Evolutionary conservation across 2,113 vertebrate species (phyloP).

Genomic region (Caranx melampygus): DNA sequence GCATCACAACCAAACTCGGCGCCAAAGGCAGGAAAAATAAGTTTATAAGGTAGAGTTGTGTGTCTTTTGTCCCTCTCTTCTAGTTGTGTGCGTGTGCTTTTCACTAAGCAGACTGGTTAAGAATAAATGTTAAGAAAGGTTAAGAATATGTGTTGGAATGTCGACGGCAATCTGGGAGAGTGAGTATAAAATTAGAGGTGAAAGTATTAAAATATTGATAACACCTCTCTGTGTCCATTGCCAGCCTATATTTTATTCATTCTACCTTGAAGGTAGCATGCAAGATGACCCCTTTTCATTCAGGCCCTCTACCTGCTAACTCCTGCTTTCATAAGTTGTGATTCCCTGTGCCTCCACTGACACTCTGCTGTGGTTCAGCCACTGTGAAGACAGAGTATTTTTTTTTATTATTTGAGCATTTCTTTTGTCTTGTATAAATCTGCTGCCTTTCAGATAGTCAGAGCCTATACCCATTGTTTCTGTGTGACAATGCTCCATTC

Average conservation of each 20-base stretch:
- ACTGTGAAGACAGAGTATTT: constrained; percentile 37
- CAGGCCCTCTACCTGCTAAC: constrained; percentile 79
- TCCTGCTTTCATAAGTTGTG: constrained; percentile 59
- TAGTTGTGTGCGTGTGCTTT: constrained; percentile 18
- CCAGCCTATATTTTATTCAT: constrained; percentile 94
- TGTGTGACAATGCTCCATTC: background rate
- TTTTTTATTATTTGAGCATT: constrained; percentile 9
- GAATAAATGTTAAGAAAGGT: constrained; percentile 25
- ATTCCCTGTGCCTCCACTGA: constrained; percentile 61
- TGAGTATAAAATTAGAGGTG: constrained; percentile 79
- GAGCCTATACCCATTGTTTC: background rate
- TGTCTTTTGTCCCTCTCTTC: background rate
- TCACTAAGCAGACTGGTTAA: constrained; percentile 27
- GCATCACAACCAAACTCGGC: background rate
- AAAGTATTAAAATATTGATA: constrained; percentile 92
- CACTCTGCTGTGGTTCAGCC: constrained; percentile 62
- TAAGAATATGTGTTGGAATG: constrained; percentile 68
- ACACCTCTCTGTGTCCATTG: constrained; percentile 87
- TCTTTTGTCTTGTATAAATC: constrained; percentile 9
- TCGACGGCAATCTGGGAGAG: constrained; percentile 63
- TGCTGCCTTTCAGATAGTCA: background rate
- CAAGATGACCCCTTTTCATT: constrained; percentile 83
- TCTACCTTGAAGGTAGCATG: constrained; percentile 90
- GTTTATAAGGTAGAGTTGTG: background rate
- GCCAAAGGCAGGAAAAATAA: background rate